Conservation (phyloP, 2,888 invertebrate genomes). For the Cantharis flavilabris region DNA sequence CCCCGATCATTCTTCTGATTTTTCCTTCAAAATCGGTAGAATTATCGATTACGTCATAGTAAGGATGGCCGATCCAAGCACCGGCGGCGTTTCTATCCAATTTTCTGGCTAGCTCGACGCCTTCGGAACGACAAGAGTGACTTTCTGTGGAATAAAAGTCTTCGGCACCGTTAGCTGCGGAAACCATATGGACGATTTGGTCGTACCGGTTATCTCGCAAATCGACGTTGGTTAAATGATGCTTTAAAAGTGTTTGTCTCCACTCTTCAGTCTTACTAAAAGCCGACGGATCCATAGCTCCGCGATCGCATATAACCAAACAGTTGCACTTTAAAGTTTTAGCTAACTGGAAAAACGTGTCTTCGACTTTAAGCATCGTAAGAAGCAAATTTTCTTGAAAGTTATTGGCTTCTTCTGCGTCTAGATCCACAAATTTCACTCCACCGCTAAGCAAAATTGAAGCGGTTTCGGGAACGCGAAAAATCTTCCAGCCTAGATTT, state of each 20-base stretch:
- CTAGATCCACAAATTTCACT: background rate
- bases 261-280: conserved; percentile 90
- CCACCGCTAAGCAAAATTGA: background rate
- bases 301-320: conserved; percentile 97
- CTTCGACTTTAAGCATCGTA: conserved; percentile 97
- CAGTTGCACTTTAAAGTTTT: conserved; percentile 84
- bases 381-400: conserved; percentile 97
- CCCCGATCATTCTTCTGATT: conserved; percentile 90
- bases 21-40: conserved; percentile 96
- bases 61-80: conserved; percentile 99
- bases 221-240: conserved; percentile 92
- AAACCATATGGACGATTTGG: conserved; percentile 95
- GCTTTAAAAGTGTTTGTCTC: conserved; percentile 81
- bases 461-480: background rate
- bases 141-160: conserved; percentile 95
- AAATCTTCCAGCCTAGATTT: background rate
- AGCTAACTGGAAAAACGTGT: conserved; percentile 90
- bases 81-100: conserved; percentile 92
- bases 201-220: conserved; percentile 93
- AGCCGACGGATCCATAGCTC: conserved; percentile 97
- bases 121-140: conserved; percentile 94
- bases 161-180: conserved; percentile 98
- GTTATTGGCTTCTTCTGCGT: conserved; percentile 69
- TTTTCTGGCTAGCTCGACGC: conserved; percentile 83
- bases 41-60: conserved; percentile 99